These are phyloP conservation scores for Carassius auratus DNA, from an alignment of 2,113 vertebrate genomes.

Conservation along the genomic window DNA sequence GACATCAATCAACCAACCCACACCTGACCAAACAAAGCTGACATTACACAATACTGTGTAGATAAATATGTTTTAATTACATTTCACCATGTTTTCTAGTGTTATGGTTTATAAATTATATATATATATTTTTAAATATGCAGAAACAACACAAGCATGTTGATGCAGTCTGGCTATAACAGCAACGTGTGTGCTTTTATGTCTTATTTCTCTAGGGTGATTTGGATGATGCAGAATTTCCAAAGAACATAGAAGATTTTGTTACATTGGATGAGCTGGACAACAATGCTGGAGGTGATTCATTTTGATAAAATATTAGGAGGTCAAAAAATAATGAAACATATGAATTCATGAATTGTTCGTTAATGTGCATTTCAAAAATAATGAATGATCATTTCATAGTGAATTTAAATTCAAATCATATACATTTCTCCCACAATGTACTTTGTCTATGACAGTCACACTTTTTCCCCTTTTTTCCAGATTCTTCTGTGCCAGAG, in stretches of 20 bases:
- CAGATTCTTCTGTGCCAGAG: slow-evolving; percentile 37
- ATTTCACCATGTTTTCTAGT: too few species aligned
- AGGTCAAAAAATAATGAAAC: background rate
- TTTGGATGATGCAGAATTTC: slow-evolving; percentile 69
- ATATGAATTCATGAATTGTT: background rate
- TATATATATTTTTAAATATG: background rate
- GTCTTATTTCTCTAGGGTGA: slow-evolving; percentile 32
- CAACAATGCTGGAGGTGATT: slow-evolving; percentile 18
- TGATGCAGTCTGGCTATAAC: background rate
- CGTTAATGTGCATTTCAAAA: background rate
- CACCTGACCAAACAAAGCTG: too few species aligned
- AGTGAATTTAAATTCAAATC: too few species aligned
- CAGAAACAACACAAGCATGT: background rate
- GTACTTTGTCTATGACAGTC: background rate
- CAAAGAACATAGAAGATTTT: slow-evolving; percentile 83
- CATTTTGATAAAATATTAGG: background rate
- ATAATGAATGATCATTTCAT: background rate
- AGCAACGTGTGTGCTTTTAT: slow-evolving; percentile 3
- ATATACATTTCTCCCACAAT: background rate
- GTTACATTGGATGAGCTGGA: slow-evolving; percentile 85
- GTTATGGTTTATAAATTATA: background rate
- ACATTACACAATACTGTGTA: too few species aligned
- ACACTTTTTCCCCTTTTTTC: background rate
- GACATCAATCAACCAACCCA: too few species aligned
- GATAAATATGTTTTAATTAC: too few species aligned